Percentiles rank a stretch among this genome's conserved stretches.
phyloP scores from a whole-genome alignment of 2,113 vertebrate species.

The Aegithalos caudatus region DNA sequence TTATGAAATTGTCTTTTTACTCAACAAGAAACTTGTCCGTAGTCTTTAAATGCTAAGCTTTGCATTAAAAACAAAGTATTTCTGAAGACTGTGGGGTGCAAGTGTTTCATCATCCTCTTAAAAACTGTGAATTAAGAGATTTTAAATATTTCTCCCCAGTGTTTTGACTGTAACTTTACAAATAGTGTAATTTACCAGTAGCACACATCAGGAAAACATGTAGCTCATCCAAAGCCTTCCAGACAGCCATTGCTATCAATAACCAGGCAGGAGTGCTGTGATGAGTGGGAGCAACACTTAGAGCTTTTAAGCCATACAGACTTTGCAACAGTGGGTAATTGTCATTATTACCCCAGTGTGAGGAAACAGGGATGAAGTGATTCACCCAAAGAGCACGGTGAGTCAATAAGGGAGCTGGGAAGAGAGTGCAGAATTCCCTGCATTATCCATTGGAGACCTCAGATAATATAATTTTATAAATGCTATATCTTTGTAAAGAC shows the following conservation, averaged over 20 bases:
- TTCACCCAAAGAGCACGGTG: background rate
- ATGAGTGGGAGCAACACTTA: background rate
- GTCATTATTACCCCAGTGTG: background rate
- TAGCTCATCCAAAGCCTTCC: background rate
- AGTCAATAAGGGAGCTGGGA: slow-evolving; percentile 7
- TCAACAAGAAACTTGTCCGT: background rate
- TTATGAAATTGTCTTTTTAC: background rate
- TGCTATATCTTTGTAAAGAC: slow-evolving; percentile 44
- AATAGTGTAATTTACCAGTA: background rate
- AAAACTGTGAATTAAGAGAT: background rate
- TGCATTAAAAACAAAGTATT: background rate
- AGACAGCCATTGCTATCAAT: background rate
- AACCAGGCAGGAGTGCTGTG: background rate
- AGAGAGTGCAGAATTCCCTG: slow-evolving; percentile 6
- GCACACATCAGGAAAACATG: background rate
- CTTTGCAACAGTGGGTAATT: background rate
- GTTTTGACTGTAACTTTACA: background rate
- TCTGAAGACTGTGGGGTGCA: background rate
- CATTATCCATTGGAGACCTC: background rate
- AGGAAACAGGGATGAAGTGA: slow-evolving; percentile 16
- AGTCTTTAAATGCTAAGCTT: background rate
- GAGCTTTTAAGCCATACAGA: background rate
- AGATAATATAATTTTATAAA: slow-evolving; percentile 43
- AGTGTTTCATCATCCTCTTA: background rate
- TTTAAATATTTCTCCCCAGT: background rate